Evolutionary conservation across 2,888 invertebrate species (phyloP).

Genomic region (Drosophila buzzatii): DNA sequence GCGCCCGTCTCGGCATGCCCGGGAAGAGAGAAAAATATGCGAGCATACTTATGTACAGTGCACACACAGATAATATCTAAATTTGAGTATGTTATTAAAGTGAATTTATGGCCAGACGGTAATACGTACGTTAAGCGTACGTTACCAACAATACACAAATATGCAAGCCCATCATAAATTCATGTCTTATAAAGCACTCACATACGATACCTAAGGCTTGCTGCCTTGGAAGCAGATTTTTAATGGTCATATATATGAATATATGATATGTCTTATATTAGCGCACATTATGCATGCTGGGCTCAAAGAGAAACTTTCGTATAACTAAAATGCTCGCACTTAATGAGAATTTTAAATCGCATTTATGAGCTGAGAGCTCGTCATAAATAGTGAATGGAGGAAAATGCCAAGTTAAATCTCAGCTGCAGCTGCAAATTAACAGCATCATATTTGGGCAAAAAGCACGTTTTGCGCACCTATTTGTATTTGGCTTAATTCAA

Average conservation of each 20-base stretch:
- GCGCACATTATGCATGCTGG: not conserved
- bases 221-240: constrained; percentile 5
- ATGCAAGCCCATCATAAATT: constrained; percentile 59
- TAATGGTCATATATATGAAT: not conserved
- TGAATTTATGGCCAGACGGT: constrained; percentile 58
- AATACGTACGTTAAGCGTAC: constrained; percentile 32
- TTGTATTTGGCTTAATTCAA: constrained; percentile 47
- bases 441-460: constrained; percentile 28
- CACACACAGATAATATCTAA: constrained; percentile 64
- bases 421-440: constrained; percentile 35
- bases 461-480: constrained; percentile 52
- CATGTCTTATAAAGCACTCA: constrained; percentile 15
- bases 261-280: not conserved
- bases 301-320: not conserved
- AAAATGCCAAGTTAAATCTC: constrained; percentile 20
- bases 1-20: not conserved
- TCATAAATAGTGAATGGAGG: not conserved
- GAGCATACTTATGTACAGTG: constrained; percentile 32
- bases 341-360: constrained; percentile 1
- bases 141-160: constrained; percentile 30
- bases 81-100: constrained; percentile 77
- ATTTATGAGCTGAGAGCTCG: not conserved
- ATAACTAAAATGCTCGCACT: not conserved
- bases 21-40: constrained; percentile 16
- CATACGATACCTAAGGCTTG: not conserved